Evolutionary conservation across 2,113 vertebrate genomes (phyloP), one percentile per base, ranked within the genome.

Genomic region (Misgurnus mizolepis): DNA sequence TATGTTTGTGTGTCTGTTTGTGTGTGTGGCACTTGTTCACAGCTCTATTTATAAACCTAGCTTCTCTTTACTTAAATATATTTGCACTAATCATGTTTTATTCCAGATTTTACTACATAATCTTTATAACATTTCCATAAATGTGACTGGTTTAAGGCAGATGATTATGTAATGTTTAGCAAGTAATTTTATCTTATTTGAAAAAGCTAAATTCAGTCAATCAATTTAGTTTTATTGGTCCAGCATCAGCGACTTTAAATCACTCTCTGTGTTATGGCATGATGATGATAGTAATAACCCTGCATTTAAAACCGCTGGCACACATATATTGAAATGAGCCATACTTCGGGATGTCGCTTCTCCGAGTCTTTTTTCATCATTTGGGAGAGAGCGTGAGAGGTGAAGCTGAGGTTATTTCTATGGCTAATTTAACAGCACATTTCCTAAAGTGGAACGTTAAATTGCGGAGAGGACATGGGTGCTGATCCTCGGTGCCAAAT

Each of bases 401-500:
- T 88, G 84, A 88, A 83, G 3, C 45, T 18, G 74, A 22, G 80
- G 76, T 82, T 70, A 85, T 88, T 89, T 88, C 87, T 77, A 83
- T 79, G 79, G 83, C 88, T 92, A 84, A 90, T 90, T 90, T 78
- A 81, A 45, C 80, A 79, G 86, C 81, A 77, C 82, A 86, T 89
- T 91, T 89, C 89, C 89, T 11, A 6, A 69, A 78, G 85, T 86
- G 53, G 27, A 87, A 78, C 39, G n/a, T 60, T 34, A 74, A 79
- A 71, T 79, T 79, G 71, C 73, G 79, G 64, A 53, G 61, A 65
- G 17, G 66, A 62, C 64, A 62, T n/a, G 3, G 69, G 76, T 80
- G 55, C 77, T 60, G 49, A 61, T 76, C 76, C 71, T 75, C 53
- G 22, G 64, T 61, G 15, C 89, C 80, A 92, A 92, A 92, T 92